A percentile compares a stretch with the other conserved stretches of the same genome.
These are phyloP conservation scores for Odontesthes bonariensis DNA, from an alignment of 2,113 vertebrate species.

Conservation along the genomic window DNA sequence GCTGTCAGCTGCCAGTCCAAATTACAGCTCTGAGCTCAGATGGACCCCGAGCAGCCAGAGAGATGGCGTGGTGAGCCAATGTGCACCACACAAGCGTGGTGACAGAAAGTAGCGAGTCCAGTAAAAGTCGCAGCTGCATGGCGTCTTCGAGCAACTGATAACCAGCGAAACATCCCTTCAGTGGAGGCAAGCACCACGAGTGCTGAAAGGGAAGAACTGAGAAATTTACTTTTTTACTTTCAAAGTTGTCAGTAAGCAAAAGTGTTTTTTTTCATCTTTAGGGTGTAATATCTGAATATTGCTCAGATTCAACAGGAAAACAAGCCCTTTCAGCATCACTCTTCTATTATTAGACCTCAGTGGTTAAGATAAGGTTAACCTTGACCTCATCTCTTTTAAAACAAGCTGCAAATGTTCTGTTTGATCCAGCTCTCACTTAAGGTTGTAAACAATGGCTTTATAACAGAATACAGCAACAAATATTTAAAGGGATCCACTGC, in stretches of 20 bases:
- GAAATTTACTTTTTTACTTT: not conserved
- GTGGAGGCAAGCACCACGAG: too few species aligned
- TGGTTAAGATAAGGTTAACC: too few species aligned
- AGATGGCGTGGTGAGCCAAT: slow-evolving; percentile 50
- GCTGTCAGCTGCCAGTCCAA: slow-evolving; percentile 79
- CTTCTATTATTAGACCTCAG: too few species aligned
- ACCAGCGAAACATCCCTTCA: slow-evolving; percentile 9
- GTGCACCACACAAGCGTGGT: slow-evolving; percentile 45
- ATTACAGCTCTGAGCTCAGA: slow-evolving; percentile 81
- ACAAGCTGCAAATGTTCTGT: too few species aligned
- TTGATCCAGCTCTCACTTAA: too few species aligned
- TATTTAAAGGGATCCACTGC: not conserved
- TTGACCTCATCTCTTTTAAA: too few species aligned
- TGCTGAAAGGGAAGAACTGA: not conserved
- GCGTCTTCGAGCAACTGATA: slow-evolving; percentile 42
- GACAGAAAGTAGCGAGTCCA: slow-evolving; percentile 42
- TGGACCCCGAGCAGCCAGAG: slow-evolving; percentile 59
- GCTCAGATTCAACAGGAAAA: not conserved
- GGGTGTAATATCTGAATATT: too few species aligned
- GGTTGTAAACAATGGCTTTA: not conserved
- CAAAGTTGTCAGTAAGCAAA: not conserved
- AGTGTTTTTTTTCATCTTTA: not conserved
- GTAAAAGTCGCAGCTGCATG: slow-evolving; percentile 53
- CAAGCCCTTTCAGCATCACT: not conserved
- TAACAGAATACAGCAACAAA: not conserved